These are phyloP conservation scores for Synanthedon vespiformis DNA, from an alignment of 2,888 invertebrate species.

Conservation along the genomic window DNA sequence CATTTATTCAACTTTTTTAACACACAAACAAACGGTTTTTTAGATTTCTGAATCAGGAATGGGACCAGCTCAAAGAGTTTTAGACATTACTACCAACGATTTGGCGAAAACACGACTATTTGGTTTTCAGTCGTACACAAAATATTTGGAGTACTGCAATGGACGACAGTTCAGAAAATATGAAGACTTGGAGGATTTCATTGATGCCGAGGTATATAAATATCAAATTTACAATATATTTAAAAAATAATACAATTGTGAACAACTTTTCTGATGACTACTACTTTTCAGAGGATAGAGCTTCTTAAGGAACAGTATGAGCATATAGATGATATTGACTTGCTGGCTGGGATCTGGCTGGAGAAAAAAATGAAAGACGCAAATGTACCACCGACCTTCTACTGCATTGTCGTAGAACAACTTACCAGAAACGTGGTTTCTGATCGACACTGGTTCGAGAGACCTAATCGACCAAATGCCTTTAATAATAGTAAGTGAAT, in stretches of 20 bases:
- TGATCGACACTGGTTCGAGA: constrained; percentile 80
- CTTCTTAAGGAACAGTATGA: constrained; percentile 7
- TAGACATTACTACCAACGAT: constrained; percentile 32
- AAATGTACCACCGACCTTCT: constrained; percentile 86
- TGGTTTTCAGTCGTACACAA: constrained; percentile 87
- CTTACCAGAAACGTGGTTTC: constrained; percentile 81
- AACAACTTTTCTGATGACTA: neutral
- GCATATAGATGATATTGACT: constrained; percentile 83
- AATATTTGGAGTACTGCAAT: constrained; percentile 84
- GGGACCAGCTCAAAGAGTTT: constrained; percentile 25
- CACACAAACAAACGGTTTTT: constrained; percentile 5
- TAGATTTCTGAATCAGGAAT: constrained; percentile 29
- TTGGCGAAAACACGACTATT: constrained; percentile 75
- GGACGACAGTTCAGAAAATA: constrained; percentile 76
- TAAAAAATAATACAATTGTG: neutral
- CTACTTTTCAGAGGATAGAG: constrained; percentile 5
- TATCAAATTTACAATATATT: neutral
- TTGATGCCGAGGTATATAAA: constrained; percentile 40
- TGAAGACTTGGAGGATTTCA: constrained; percentile 78
- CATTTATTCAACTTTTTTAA: neutral
- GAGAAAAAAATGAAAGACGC: constrained; percentile 83
- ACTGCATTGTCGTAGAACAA: constrained; percentile 85
- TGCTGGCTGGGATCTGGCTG: constrained; percentile 87
- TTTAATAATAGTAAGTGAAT: neutral
- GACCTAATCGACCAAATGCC: neutral